Evolutionary conservation across 2,888 invertebrate genomes (phyloP), one percentile per base, ranked within the genome.

Genomic region (Eilema sororculum): DNA sequence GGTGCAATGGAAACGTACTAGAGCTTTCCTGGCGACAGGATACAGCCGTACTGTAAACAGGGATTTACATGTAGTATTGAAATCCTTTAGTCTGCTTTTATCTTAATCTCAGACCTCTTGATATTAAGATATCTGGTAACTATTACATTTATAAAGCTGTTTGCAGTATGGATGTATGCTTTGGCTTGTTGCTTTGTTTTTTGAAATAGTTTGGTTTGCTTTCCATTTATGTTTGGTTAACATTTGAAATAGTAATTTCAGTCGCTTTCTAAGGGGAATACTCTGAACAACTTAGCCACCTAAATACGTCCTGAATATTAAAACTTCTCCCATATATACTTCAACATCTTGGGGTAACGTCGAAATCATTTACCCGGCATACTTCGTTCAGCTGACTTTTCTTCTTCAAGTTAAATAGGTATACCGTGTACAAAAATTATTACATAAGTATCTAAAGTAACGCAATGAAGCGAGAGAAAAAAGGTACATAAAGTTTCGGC

Each of bases 21-120:
- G 88, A 90, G 90, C 89, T 90, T 86, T 78, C 84, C 80, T 81
- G 85, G 84, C 86, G 87, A 87, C 91, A 88, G 88, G 89, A 90
- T 86, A 82, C 79, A 81, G 79, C 78, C 81, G 79, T 86, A 76
- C 78, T 80, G 81, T 84, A 89, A 87, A 89, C 86, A 86, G 68
- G 82, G 86, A 86, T 89, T 88, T 81, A 81, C 72, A 72, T 73
- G 74, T 79, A 81, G 83, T 84, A 84, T 84, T 83, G 79, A 87
- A 85, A 82, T 81, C 79, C 78, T 76, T 66, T 70, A 74, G 71
- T 73, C 72, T 68, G 60, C 33, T 58, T 70, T 68, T 81, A 81
- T 80, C 81, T 80, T 82, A 80, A 87, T 84, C 82, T 80, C 24
- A 63, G 69, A 80, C 72, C 46, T 67, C 81, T 81, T 76, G 65